These are phyloP conservation scores for Ceyx cyanopectus DNA, from an alignment of 2,113 vertebrate genomes.

Conservation along the genomic window DNA sequence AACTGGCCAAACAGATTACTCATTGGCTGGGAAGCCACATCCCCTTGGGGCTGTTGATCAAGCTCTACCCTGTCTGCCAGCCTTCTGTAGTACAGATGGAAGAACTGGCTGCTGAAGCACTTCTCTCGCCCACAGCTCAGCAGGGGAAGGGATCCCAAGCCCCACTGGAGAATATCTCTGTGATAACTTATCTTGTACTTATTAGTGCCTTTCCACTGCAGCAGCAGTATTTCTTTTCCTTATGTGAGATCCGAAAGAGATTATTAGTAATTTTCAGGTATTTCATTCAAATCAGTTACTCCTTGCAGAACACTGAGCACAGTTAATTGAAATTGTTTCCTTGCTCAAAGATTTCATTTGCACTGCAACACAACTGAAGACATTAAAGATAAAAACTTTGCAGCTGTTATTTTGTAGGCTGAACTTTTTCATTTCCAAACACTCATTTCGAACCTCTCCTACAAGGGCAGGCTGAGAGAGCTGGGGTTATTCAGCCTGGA, in stretches of 20 bases:
- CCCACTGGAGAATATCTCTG: slow-evolving; percentile 54
- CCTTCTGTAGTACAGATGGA: slow-evolving; percentile 75
- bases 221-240: slow-evolving; percentile 17
- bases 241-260: slow-evolving; percentile 5
- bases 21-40: slow-evolving; percentile 70
- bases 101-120: slow-evolving; percentile 51
- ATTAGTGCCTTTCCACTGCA: slow-evolving; percentile 19
- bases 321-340: slow-evolving; percentile 49
- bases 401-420: background rate
- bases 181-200: slow-evolving; percentile 54
- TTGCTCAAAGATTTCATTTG: slow-evolving; percentile 33
- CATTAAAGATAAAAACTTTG: background rate
- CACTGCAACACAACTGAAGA: background rate
- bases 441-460: background rate
- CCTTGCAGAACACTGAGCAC: slow-evolving; percentile 34
- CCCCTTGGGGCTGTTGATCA: slow-evolving; percentile 58
- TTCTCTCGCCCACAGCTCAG: slow-evolving; percentile 57
- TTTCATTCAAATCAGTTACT: slow-evolving; percentile 40
- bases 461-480: too few relatives aligned
- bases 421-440: background rate
- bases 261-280: slow-evolving; percentile 36
- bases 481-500: too few relatives aligned
- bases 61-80: slow-evolving; percentile 69
- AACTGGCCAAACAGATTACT: slow-evolving; percentile 72
- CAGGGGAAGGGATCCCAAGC: slow-evolving; percentile 53